These are phyloP conservation scores for Pteromalus puparum DNA, from an alignment of 1,140 invertebrate genomes.

Conservation along the genomic window DNA sequence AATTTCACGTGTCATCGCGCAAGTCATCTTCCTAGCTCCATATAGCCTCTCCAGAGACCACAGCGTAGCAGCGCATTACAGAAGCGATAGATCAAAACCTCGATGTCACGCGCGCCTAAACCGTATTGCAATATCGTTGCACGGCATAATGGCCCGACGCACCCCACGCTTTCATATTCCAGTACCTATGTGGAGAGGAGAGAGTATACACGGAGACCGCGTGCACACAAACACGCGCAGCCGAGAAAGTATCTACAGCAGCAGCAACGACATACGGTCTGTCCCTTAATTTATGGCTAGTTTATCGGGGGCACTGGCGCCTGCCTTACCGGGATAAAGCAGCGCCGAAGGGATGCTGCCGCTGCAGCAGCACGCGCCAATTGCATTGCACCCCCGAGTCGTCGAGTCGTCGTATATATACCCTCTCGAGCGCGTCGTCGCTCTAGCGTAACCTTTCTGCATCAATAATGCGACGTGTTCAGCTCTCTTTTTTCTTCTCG, in stretches of 20 bases:
- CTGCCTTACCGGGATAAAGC: conserved; percentile 1
- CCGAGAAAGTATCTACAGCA: background rate
- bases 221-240: background rate
- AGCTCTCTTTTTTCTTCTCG: background rate
- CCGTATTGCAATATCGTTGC: conserved; percentile 1
- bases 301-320: conserved; percentile 36
- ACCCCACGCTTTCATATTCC: too few species aligned
- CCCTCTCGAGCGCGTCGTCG: background rate
- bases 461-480: background rate
- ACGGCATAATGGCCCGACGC: conserved; percentile 7
- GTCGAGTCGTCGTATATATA: background rate
- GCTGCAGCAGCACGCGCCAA: background rate
- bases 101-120: conserved; percentile 2
- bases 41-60: background rate
- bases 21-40: background rate
- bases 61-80: background rate
- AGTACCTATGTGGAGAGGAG: too few species aligned
- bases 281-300: conserved; percentile 47
- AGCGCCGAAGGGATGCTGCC: background rate
- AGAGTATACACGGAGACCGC: background rate
- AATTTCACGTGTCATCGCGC: conserved; percentile 2
- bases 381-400: conserved; percentile 1
- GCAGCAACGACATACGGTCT: background rate
- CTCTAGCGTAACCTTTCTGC: conserved; percentile 18
- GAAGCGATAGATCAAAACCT: background rate